These are phyloP conservation scores for Nemapogon koenigi DNA, from an alignment of 2,888 invertebrate species.

Conservation along the genomic window DNA sequence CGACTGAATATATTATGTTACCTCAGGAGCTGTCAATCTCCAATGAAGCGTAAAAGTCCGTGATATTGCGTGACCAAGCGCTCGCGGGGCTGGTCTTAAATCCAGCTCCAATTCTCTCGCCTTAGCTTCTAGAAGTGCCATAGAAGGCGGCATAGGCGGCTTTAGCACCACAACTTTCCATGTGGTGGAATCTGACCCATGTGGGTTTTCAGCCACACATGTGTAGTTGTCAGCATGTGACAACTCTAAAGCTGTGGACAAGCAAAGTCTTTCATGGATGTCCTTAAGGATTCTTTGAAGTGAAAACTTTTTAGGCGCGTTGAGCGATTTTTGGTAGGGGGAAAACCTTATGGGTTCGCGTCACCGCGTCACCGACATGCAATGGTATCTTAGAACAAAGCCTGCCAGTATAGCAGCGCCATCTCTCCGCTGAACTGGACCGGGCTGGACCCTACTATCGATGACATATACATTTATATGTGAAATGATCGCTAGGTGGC, in stretches of 20 bases:
- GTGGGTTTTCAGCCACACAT: conserved; percentile 81
- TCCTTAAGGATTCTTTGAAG: too few relatives aligned
- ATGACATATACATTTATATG: too few relatives aligned
- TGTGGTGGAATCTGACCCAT: conserved; percentile 83
- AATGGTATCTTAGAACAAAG: too few relatives aligned
- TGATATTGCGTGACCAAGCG: conserved; percentile 48
- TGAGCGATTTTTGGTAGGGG: too few relatives aligned
- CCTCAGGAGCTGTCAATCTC: conserved; percentile 73
- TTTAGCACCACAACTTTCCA: conserved; percentile 80
- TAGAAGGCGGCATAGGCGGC: conserved; percentile 72
- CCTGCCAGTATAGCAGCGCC: too few relatives aligned
- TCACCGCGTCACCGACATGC: too few relatives aligned
- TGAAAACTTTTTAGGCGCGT: too few relatives aligned
- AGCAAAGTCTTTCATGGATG: too few relatives aligned
- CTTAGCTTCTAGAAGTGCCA: conserved; percentile 62
- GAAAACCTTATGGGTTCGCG: too few relatives aligned
- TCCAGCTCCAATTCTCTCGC: conserved; percentile 49
- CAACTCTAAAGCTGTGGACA: conserved; percentile 70
- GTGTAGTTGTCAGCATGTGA: conserved; percentile 81
- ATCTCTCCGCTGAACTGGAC: too few relatives aligned
- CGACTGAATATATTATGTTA: conserved; percentile 32
- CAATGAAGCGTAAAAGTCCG: conserved; percentile 73
- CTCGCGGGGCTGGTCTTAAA: conserved; percentile 36
- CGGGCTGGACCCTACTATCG: too few relatives aligned
- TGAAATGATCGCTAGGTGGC: too few relatives aligned